These are phyloP conservation scores for Eledone cirrhosa DNA, from an alignment of 2,888 invertebrate species.

Conservation along the genomic window DNA sequence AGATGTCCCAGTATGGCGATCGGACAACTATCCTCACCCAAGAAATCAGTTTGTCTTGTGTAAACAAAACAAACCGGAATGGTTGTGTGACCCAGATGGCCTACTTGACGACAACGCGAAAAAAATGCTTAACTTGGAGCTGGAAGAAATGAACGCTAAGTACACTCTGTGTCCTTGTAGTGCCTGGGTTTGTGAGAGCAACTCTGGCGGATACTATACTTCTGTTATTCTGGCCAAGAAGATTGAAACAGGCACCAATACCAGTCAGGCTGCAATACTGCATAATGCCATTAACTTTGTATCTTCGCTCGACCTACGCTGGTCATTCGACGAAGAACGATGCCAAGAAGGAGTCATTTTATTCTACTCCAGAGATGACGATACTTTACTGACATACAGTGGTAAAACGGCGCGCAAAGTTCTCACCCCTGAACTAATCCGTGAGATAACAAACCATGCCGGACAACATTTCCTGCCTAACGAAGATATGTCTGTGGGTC, in stretches of 20 bases:
- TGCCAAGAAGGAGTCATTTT: conserved; percentile 11
- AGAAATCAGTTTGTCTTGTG: neutral
- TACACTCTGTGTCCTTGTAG: neutral
- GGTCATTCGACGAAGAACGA: neutral
- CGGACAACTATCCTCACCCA: neutral
- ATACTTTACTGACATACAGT: conserved; percentile 3
- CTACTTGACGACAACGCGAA: neutral
- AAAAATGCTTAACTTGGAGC: neutral
- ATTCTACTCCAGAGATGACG: neutral
- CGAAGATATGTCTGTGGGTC: neutral
- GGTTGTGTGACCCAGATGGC: conserved; percentile 3
- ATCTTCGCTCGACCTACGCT: neutral
- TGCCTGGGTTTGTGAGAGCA: neutral
- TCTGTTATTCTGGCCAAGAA: neutral
- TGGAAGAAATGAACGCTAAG: conserved; percentile 8
- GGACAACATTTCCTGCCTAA: neutral
- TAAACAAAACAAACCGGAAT: neutral
- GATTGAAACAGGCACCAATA: neutral
- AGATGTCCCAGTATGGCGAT: neutral
- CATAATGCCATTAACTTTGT: neutral
- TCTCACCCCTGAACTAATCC: neutral
- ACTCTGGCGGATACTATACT: neutral
- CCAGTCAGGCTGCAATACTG: neutral
- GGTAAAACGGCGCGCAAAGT: neutral
- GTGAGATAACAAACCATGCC: neutral